Percentiles rank a stretch among this genome's conserved stretches.
phyloP scores from a whole-genome alignment of 1,140 invertebrate genomes.

The Drosophila albomicans region DNA sequence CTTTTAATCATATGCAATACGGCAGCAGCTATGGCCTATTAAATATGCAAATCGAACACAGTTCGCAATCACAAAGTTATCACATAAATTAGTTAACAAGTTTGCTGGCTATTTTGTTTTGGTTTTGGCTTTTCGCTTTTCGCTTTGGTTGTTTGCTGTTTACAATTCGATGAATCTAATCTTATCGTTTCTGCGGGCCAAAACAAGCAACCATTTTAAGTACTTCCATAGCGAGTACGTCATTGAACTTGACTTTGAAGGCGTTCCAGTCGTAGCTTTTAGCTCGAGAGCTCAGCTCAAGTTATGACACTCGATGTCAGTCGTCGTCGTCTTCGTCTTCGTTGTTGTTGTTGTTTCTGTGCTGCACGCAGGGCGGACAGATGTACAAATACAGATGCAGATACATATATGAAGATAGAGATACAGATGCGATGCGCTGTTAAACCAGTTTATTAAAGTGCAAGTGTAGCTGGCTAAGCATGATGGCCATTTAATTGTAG shows the following conservation, averaged over 20 bases:
- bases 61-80: conserved; percentile 33
- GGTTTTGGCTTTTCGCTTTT: neutral
- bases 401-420: conserved; percentile 3
- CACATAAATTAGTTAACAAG: conserved; percentile 52
- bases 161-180: conserved; percentile 28
- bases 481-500: conserved; percentile 54
- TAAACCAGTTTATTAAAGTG: conserved; percentile 53
- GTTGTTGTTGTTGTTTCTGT: too few species aligned
- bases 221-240: conserved; percentile 43
- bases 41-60: conserved; percentile 48
- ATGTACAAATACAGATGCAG: conserved; percentile 26
- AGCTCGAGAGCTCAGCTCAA: conserved; percentile 34
- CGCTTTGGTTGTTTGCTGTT: neutral
- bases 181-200: conserved; percentile 39
- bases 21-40: conserved; percentile 47
- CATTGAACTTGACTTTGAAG: conserved; percentile 60
- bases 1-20: conserved; percentile 30
- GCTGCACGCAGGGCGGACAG: conserved; percentile 41
- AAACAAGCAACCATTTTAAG: conserved; percentile 44
- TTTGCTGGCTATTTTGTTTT: conserved; percentile 19
- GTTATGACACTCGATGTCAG: conserved; percentile 56
- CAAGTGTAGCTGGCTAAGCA: conserved; percentile 48
- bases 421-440: conserved; percentile 22
- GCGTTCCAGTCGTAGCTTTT: conserved; percentile 39
- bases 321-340: neutral